Base-by-base conservation (phyloP, 1,140 invertebrate species). In the Parasteatoda tepidariorum region DNA sequence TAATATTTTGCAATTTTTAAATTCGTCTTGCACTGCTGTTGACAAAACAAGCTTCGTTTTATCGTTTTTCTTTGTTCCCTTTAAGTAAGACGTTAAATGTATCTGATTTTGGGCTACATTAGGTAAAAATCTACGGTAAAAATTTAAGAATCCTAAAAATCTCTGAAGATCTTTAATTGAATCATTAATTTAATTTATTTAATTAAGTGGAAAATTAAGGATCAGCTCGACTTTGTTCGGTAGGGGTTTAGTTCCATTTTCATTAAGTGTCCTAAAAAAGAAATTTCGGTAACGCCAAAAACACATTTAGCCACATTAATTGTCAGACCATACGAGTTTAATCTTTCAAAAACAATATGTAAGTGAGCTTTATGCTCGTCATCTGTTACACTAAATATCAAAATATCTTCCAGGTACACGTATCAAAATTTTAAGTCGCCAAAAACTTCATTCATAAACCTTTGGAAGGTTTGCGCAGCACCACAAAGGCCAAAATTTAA, bases 131-230 rank as follows among this genome's bases (percentile, higher is more conserved):
- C n/a, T n/a, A n/a, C n/a, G n/a, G n/a, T n/a, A n/a, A n/a, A n/a
- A n/a, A n/a, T n/a, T n/a, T n/a, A 89, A 70, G 31, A 89, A 75
- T 13, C 88, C 89, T 26, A 88, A 26, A 78, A 88, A 89, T 4
- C 86, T 70, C 57, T 86, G 83, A 9, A 89, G 57, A n/a, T n/a
- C n/a, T n/a, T n/a, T n/a, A n/a, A n/a, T n/a, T n/a, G n/a, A n/a
- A n/a, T n/a, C n/a, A n/a, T n/a, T n/a, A n/a, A n/a, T n/a, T n/a
- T n/a, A n/a, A n/a, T n/a, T n/a, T n/a, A n/a, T n/a, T n/a, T n/a
- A n/a, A n/a, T n/a, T n/a, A n/a, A n/a, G n/a, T n/a, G n/a, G n/a
- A n/a, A n/a, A n/a, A 85, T 41, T 13, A n/a, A n/a, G n/a, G n/a
- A n/a, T n/a, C n/a, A n/a, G n/a, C n/a, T n/a, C n/a, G n/a, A n/a